Evolutionary conservation across 1,140 invertebrate genomes (phyloP).

Genomic region (Dendroctonus ponderosae): DNA sequence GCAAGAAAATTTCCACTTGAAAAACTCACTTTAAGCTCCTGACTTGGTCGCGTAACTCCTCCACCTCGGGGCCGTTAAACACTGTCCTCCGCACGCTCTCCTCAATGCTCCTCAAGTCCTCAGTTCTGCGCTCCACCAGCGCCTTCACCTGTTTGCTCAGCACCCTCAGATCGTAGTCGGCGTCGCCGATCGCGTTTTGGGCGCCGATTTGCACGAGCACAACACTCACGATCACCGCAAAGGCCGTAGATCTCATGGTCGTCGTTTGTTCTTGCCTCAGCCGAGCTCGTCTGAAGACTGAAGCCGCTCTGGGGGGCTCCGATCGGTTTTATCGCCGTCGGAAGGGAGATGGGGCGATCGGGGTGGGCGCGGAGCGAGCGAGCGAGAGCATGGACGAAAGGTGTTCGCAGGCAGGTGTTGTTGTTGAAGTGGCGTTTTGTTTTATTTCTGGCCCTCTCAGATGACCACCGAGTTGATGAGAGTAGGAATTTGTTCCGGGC

Average conservation of each 20-base stretch:
- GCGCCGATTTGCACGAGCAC: slow-evolving; percentile 2
- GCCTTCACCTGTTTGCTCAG: slow-evolving; percentile 63
- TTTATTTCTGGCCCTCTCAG: neutral
- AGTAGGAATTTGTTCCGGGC: neutral
- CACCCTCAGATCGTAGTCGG: slow-evolving; percentile 55
- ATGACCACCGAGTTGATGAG: neutral
- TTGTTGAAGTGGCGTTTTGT: slow-evolving; percentile 5
- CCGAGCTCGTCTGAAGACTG: slow-evolving; percentile 15
- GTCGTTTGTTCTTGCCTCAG: neutral
- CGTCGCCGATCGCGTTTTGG: neutral
- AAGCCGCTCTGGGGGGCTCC: slow-evolving; percentile 6
- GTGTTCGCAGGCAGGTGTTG: slow-evolving; percentile 27
- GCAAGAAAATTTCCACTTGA: no score
- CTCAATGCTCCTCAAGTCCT: slow-evolving; percentile 64
- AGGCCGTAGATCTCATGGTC: slow-evolving; percentile 11
- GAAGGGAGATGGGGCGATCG: slow-evolving; percentile 4
- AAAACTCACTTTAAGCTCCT: slow-evolving; percentile 45
- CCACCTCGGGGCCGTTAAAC: slow-evolving; percentile 44
- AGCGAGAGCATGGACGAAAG: slow-evolving; percentile 6
- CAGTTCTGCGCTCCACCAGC: slow-evolving; percentile 60
- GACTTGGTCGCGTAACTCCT: slow-evolving; percentile 46
- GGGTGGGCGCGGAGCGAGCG: neutral
- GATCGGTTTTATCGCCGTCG: slow-evolving; percentile 21
- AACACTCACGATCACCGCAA: slow-evolving; percentile 7
- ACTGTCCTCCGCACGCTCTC: slow-evolving; percentile 57